These are phyloP conservation scores for Erythrocercus mccallii DNA, from an alignment of 2,113 vertebrate species.

Conservation along the genomic window DNA sequence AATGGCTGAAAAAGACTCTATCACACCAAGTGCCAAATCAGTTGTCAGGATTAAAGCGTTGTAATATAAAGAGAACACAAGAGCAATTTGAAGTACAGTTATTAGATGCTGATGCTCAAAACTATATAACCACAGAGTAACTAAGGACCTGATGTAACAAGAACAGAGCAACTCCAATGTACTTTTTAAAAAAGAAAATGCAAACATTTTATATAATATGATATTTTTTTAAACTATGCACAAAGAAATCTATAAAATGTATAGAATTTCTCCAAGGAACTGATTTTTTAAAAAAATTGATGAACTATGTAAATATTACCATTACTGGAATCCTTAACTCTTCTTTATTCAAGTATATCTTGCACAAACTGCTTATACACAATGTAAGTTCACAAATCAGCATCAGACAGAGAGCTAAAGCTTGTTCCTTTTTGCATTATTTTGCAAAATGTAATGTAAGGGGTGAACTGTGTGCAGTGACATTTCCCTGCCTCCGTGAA, in stretches of 20 bases:
- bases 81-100: neutral
- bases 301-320: neutral
- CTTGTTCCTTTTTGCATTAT: neutral
- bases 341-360: neutral
- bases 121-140: neutral
- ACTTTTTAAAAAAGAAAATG: neutral
- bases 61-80: neutral
- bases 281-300: neutral
- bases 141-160: neutral
- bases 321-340: neutral
- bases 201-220: neutral
- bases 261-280: neutral
- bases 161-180: neutral
- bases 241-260: neutral
- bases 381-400: neutral
- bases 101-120: neutral
- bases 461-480: neutral
- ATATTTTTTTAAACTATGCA: neutral
- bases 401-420: neutral
- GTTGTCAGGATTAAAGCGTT: neutral
- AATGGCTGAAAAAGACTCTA: neutral
- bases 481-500: neutral
- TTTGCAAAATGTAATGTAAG: neutral
- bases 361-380: neutral
- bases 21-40: neutral